phyloP scores from a whole-genome alignment of 2,888 invertebrate species.

The Monochamus alternatus region DNA sequence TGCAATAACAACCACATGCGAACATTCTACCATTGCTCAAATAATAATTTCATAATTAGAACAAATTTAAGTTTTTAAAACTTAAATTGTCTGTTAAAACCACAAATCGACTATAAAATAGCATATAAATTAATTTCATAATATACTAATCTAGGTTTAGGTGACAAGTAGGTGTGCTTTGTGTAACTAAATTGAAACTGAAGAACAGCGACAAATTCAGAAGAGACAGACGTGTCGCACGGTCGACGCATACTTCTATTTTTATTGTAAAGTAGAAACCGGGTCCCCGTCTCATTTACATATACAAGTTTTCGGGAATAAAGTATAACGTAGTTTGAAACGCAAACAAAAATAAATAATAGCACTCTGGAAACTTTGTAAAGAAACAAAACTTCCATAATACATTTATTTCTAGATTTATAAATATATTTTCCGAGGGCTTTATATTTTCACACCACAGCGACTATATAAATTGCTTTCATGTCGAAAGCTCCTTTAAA shows the following conservation, averaged over 20 bases:
- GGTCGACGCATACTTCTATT: not conserved
- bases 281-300: conserved; percentile 2
- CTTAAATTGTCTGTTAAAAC: no score
- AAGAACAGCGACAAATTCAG: not conserved
- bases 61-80: no score
- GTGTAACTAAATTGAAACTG: not conserved
- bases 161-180: no score
- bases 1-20: no score
- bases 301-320: conserved; percentile 13
- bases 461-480: conserved; percentile 42
- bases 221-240: not conserved
- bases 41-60: no score
- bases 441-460: conserved; percentile 38
- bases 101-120: no score
- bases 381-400: conserved; percentile 22
- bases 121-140: no score
- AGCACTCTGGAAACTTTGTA: not conserved
- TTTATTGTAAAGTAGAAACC: not conserved
- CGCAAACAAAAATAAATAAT: conserved; percentile 16
- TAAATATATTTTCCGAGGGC: conserved; percentile 36
- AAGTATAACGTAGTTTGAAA: conserved; percentile 12
- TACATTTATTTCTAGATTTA: conserved; percentile 36
- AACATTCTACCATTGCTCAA: no score
- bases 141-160: no score
- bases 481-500: conserved; percentile 38